Percentiles rank a stretch among this genome's conserved stretches.
phyloP scores from a whole-genome alignment of 2,888 invertebrate genomes.

The Augochlorella aurata region DNA sequence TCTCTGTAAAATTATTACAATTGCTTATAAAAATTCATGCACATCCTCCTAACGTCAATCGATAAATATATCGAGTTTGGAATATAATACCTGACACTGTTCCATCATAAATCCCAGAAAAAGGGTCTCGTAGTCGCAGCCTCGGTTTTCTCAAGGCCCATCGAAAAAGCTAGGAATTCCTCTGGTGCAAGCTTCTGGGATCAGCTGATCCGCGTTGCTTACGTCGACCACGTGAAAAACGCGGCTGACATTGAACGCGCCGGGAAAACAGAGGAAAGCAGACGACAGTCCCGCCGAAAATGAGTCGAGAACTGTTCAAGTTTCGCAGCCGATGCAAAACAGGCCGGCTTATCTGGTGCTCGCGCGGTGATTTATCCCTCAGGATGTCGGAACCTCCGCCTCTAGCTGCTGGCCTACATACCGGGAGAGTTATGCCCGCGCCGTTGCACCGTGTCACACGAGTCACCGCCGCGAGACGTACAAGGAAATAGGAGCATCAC shows the following conservation, averaged over 20 bases:
- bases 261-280: neutral
- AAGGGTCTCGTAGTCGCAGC: no score
- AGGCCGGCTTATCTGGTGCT: slow-evolving; percentile 74
- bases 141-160: neutral
- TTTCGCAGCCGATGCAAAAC: slow-evolving; percentile 72
- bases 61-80: no score
- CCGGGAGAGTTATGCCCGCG: slow-evolving; percentile 69
- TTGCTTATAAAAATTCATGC: no score
- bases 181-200: neutral
- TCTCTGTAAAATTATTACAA: no score
- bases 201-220: neutral
- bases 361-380: slow-evolving; percentile 76
- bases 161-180: neutral
- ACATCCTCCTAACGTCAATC: no score
- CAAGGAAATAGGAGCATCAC: slow-evolving; percentile 68
- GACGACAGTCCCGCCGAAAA: slow-evolving; percentile 41
- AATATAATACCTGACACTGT: no score
- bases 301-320: slow-evolving; percentile 69
- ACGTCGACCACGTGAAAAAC: neutral
- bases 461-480: slow-evolving; percentile 61
- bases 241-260: neutral
- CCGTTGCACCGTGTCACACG: slow-evolving; percentile 69
- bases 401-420: slow-evolving; percentile 72
- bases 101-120: no score
- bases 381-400: slow-evolving; percentile 72